Evolutionary conservation across 2,113 vertebrate species (phyloP).

Genomic region (Abramis brama): DNA sequence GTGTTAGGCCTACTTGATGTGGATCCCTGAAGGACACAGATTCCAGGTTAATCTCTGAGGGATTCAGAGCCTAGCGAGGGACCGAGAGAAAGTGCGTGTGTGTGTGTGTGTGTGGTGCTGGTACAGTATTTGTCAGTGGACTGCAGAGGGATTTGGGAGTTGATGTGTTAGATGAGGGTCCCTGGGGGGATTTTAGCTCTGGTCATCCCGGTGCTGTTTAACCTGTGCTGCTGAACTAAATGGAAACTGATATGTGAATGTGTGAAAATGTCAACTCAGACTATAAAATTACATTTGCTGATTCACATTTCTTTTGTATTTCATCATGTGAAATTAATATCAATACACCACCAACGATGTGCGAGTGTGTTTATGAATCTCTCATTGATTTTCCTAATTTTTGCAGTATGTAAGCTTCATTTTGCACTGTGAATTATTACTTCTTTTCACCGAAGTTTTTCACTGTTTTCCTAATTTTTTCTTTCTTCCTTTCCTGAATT

Average conservation of each 20-base stretch:
- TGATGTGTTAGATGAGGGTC: slow-evolving; percentile 23
- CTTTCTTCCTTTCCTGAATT: not conserved
- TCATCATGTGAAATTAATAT: not conserved
- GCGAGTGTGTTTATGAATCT: not conserved
- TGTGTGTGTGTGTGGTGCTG: slow-evolving; percentile 30
- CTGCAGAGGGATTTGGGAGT: slow-evolving; percentile 39
- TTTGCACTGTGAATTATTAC: not conserved
- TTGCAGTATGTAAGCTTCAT: no score
- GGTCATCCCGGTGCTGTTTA: slow-evolving; percentile 63
- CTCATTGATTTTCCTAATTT: not conserved
- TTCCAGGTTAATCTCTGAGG: slow-evolving; percentile 54
- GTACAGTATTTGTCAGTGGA: slow-evolving; percentile 27
- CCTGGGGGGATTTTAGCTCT: slow-evolving; percentile 51
- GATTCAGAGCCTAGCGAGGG: slow-evolving; percentile 31
- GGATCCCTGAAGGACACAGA: slow-evolving; percentile 45
- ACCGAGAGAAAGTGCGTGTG: not conserved
- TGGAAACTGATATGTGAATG: slow-evolving; percentile 56
- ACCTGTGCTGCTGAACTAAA: slow-evolving; percentile 65
- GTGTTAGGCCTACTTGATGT: slow-evolving; percentile 41
- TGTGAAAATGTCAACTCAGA: slow-evolving; percentile 40
- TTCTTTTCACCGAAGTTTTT: not conserved
- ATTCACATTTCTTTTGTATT: not conserved
- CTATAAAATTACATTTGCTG: slow-evolving; percentile 38
- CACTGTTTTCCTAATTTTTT: not conserved
- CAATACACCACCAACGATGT: not conserved